Evolutionary conservation across 2,113 vertebrate genomes (phyloP).

Genomic region (Candoia aspera): DNA sequence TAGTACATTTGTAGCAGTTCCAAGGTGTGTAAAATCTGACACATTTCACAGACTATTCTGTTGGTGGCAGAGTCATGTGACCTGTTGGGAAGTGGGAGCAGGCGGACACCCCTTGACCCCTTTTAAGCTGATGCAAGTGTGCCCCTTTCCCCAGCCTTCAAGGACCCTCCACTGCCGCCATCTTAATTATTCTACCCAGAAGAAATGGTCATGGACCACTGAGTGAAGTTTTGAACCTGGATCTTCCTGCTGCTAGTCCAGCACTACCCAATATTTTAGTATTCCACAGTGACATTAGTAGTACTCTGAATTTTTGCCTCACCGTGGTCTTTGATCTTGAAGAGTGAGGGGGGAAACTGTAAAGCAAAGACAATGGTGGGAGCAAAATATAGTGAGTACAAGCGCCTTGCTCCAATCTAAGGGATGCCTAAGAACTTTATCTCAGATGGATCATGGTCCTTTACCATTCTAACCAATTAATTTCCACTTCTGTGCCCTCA

Average conservation of each 20-base stretch:
- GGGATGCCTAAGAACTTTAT: neutral
- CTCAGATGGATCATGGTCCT: neutral
- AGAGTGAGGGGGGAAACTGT: no score
- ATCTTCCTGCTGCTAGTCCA: neutral
- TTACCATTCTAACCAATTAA: neutral
- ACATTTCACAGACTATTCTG: neutral
- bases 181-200: neutral
- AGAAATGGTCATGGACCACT: neutral
- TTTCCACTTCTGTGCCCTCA: no score
- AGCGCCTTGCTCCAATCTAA: neutral
- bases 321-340: neutral
- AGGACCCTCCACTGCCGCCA: no score
- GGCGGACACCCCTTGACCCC: neutral
- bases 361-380: neutral
- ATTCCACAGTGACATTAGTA: neutral
- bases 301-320: neutral
- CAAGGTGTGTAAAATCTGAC: neutral
- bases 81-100: neutral
- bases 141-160: neutral
- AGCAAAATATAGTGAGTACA: neutral
- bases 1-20: neutral
- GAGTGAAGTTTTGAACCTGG: neutral
- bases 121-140: neutral
- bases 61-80: neutral
- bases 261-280: neutral